A percentile compares a stretch with the other conserved stretches of the same genome.
Conservation (phyloP, 1,140 invertebrate species). For the Caligus rogercresseyi region DNA sequence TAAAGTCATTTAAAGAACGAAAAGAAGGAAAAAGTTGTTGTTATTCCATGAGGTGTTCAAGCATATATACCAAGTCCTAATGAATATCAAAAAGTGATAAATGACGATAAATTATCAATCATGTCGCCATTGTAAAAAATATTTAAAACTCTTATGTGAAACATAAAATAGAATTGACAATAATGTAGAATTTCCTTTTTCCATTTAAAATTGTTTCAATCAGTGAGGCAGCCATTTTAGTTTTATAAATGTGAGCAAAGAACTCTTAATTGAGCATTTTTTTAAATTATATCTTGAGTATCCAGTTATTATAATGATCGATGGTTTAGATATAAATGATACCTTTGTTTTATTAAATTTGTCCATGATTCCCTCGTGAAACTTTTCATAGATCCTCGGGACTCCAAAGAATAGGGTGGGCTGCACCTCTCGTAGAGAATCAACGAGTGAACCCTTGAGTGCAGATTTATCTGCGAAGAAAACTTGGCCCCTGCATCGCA, state of each 20-base stretch:
- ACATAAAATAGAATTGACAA: too few relatives aligned
- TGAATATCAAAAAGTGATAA: too few relatives aligned
- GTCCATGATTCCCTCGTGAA: conserved; percentile 14
- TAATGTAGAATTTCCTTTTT: too few relatives aligned
- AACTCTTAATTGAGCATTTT: not conserved
- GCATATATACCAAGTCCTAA: too few relatives aligned
- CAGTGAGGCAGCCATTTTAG: not conserved
- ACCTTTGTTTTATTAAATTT: conserved; percentile 10
- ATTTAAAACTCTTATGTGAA: too few relatives aligned
- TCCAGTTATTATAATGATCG: too few relatives aligned
- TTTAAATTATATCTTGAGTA: not conserved
- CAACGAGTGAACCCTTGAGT: conserved; percentile 42
- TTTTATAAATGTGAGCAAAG: not conserved
- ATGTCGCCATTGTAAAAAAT: too few relatives aligned
- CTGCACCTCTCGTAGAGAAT: conserved; percentile 50
- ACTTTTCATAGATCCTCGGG: conserved; percentile 17
- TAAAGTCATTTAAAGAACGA: too few relatives aligned
- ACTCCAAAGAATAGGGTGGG: conserved; percentile 53
- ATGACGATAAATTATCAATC: too few relatives aligned
- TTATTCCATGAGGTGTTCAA: too few relatives aligned
- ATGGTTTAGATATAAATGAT: too few relatives aligned
- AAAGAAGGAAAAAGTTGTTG: too few relatives aligned
- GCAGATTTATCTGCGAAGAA: conserved; percentile 11
- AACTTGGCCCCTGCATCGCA: conserved; percentile 28
- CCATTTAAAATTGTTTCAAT: not conserved